Base-by-base conservation (phyloP, 2,888 invertebrate species). In the Diarsia rubi region DNA sequence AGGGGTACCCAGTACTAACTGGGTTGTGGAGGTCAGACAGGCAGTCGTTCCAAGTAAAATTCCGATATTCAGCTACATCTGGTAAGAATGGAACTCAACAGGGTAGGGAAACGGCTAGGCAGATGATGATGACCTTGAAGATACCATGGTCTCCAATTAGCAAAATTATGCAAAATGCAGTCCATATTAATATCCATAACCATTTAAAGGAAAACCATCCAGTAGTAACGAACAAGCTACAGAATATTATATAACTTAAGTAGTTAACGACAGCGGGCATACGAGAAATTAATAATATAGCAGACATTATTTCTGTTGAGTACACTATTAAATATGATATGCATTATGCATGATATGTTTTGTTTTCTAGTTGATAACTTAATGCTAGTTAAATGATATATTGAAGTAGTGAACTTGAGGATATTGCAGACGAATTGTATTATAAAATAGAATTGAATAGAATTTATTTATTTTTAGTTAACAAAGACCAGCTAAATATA, bases 271-370 rank as follows among this genome's bases (percentile, higher is more conserved):
- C 2, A 21, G n/a, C 14, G 8, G 27, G 4, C 37, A 82, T 52
- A 45, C 27, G n/a, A 63, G 66, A 78, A 47, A 72, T 83, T 60
- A 68, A 44, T 49, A 37, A 42, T 49, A 72, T 65, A 49, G 21
- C 73, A 52, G 67, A 5, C n/a, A 19, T 31, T 44, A 44, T n/a
- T 2, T 8, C 37, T 37, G 66, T n/a, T 16, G 57, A 66, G n/a
- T 2, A 57, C 44, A 57, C 49, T 45, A 65, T 69, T 62, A 57
- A 49, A 31, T 82, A 12, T 44, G 16, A 62, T 79, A 78, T 45
- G 78, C 82, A 78, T 79, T 78, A 37, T 62, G 27, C 19, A 11
- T 78, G 31, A 37, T 54, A 59, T 3, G 37, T 11, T 66, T 62
- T 81, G 47, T 64, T 59, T 77, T 59, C 44, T 47, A 1, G 27